Evolutionary conservation across 1,140 invertebrate species (phyloP).

Genomic region (Rhopalosiphum padi): DNA sequence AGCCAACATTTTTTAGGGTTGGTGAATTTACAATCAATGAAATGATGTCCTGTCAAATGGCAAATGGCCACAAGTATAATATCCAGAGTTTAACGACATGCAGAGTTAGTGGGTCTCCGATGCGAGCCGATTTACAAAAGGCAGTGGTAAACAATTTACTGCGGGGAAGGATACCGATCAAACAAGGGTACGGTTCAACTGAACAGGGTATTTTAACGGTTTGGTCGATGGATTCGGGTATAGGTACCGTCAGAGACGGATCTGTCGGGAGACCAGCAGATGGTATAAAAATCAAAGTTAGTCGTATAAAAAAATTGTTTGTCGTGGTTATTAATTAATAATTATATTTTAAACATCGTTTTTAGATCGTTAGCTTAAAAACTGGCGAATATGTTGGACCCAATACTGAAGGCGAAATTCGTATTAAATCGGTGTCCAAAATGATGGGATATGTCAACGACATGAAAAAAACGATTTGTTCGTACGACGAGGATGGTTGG

Average conservation of each 20-base stretch:
- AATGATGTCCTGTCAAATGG: not conserved
- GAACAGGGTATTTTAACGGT: constrained; percentile 13
- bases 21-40: not conserved
- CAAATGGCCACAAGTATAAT: not conserved
- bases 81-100: not conserved
- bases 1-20: constrained; percentile 25
- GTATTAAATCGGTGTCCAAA: not conserved
- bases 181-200: not conserved
- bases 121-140: not conserved
- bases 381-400: not conserved
- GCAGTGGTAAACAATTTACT: not conserved
- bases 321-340: not conserved
- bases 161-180: not conserved
- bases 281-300: not conserved
- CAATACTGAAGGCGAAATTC: not conserved
- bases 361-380: not conserved
- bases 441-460: not conserved
- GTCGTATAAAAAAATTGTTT: not conserved
- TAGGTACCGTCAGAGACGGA: not conserved
- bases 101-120: not conserved
- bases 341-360: not conserved
- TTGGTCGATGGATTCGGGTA: not conserved
- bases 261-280: not conserved
- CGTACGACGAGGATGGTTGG: constrained; percentile 37
- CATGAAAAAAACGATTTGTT: not conserved